Evolutionary conservation across 2,888 invertebrate genomes (phyloP).

Genomic region (Apotomis turbidana): DNA sequence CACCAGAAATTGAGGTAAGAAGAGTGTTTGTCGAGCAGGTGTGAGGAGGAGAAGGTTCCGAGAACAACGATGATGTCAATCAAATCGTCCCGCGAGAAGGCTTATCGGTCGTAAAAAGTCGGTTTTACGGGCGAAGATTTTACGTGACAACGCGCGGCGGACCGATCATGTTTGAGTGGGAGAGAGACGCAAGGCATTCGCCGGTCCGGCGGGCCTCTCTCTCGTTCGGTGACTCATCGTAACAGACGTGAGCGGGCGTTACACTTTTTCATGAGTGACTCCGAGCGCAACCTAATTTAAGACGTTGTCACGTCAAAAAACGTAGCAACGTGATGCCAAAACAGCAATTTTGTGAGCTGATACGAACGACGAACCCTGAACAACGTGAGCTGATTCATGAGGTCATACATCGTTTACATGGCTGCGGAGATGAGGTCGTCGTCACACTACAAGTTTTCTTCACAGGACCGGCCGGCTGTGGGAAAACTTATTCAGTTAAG

Average conservation of each 20-base stretch:
- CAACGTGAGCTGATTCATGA: constrained; percentile 45
- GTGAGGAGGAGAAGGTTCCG: constrained; percentile 48
- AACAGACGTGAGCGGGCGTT: no score
- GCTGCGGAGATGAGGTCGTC: constrained; percentile 38
- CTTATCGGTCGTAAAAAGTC: constrained; percentile 47
- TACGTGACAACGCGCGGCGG: no score
- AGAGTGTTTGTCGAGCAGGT: constrained; percentile 46
- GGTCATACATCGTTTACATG: constrained; percentile 46
- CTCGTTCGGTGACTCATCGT: no score
- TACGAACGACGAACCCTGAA: constrained; percentile 44
- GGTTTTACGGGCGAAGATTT: no score
- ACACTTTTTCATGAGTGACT: no score
- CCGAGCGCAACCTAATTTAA: no score
- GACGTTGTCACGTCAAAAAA: no score
- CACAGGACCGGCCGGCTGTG: constrained; percentile 40
- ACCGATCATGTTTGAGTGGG: no score
- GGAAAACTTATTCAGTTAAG: constrained; percentile 49
- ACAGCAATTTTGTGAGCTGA: constrained; percentile 44
- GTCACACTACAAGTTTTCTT: constrained; percentile 43
- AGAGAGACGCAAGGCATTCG: no score
- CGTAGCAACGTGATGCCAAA: constrained; percentile 47
- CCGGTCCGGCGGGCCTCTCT: no score
- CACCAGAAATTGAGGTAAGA: constrained; percentile 46
- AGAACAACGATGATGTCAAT: constrained; percentile 48
- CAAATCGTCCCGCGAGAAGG: constrained; percentile 44